Base-by-base conservation (phyloP, 2,797 vertebrate genomes). In the Sylvilagus floridanus region DNA sequence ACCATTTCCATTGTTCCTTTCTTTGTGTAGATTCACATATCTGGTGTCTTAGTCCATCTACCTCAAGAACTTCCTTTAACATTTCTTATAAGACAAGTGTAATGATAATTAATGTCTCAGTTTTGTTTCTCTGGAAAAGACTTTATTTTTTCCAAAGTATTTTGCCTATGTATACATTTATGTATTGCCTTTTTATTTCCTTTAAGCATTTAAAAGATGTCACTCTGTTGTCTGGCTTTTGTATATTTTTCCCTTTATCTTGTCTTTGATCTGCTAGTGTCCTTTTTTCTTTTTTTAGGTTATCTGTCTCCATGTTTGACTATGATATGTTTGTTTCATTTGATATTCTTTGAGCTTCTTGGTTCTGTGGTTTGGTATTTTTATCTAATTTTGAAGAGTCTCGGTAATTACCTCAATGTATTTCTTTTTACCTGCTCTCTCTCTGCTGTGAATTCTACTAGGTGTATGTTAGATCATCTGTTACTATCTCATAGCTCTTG, bases 321-420 rank as follows among this genome's bases (percentile, higher is more conserved):
- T 63, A 32, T 79, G n/a, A 47, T 47, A 47, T 47, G 42, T 47
- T 47, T 47, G 8, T 1, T 47, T 47, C 8, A 47, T 47, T 47
- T 47, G 42, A 86, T 92, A 47, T 47, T 47, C 42, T 47, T 47
- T 47, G 42, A 47, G 42, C 42, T 47, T 47, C 42, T 47, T 47
- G 47, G 12, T 71, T 71, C 30, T 94, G 21, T 89, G 63, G 32
- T 94, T 90, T 87, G 60, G 7, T 66, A 77, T 82, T 35, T 92
- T 90, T 82, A 73, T 60, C 73, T 91, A 84, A 68, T 88, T 62
- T 69, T 52, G 82, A 47, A 87, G 62, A 83, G 32, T 92, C 35
- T 84, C 62, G 68, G 26, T 50, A 42, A 82, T 86, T 92, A 66
- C 82, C 17, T 72, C 24, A 9, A 57, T 72, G 3, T 88, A 66